These are phyloP conservation scores for Todiramphus chloris DNA, from an alignment of 2,113 vertebrate species.

Conservation along the genomic window DNA sequence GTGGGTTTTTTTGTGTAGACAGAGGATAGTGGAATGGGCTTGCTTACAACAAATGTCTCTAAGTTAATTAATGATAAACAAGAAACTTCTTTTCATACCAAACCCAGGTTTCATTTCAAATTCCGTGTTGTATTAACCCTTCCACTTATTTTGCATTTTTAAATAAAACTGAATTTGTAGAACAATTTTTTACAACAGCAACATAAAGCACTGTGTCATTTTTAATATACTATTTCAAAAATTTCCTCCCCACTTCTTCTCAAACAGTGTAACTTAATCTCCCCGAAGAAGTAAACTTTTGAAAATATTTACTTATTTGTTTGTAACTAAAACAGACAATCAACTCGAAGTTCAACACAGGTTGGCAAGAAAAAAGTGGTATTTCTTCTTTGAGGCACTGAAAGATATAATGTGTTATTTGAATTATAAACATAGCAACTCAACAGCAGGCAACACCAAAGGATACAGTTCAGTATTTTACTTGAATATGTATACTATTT, in stretches of 20 bases:
- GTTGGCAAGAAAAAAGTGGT: neutral
- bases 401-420: neutral
- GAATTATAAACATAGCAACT: neutral
- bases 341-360: neutral
- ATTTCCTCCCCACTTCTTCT: neutral
- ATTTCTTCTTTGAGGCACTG: neutral
- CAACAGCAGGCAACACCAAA: neutral
- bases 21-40: neutral
- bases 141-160: neutral
- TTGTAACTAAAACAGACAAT: neutral
- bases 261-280: neutral
- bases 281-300: neutral
- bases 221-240: neutral
- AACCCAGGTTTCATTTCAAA: neutral
- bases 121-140: neutral
- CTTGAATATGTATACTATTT: neutral
- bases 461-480: neutral
- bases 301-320: neutral
- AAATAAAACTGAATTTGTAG: neutral
- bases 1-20: neutral
- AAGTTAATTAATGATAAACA: neutral
- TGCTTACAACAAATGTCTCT: neutral
- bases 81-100: neutral
- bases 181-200: neutral
- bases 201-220: rapidly evolving